Conservation (phyloP, 2,797 vertebrate genomes). For the Rhodeus uyekii region DNA sequence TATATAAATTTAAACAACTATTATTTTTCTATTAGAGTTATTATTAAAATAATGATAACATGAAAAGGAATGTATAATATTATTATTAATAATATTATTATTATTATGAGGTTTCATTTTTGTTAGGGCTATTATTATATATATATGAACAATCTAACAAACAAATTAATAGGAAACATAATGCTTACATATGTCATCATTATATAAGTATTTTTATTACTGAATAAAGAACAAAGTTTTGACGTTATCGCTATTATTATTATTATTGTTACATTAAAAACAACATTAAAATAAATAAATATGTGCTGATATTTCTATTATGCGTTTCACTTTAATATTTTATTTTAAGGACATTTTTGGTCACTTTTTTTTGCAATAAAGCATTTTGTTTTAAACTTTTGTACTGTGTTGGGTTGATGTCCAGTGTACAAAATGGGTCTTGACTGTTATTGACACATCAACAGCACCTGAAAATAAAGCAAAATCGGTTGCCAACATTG, state of each 20-base stretch:
- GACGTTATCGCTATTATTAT: too few species aligned
- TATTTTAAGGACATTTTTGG: not conserved
- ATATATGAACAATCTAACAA: not conserved
- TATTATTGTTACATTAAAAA: too few species aligned
- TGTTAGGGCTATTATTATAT: not conserved
- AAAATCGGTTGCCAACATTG: constrained; percentile 6
- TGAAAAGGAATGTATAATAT: too few species aligned
- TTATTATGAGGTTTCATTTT: not conserved
- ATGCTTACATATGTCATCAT: too few species aligned
- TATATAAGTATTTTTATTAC: too few species aligned
- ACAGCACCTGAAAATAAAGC: constrained; percentile 14
- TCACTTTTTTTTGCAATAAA: not conserved
- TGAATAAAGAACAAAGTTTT: not conserved
- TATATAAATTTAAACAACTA: too few species aligned
- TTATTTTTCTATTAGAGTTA: too few species aligned
- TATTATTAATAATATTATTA: too few species aligned
- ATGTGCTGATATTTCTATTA: not conserved
- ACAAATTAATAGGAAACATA: not conserved
- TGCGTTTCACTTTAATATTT: not conserved
- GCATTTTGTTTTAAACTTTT: too few species aligned
- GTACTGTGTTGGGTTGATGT: not conserved
- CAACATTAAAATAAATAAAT: too few species aligned
- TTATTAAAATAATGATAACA: too few species aligned
- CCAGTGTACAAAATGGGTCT: not conserved
- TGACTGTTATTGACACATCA: not conserved